Evolutionary conservation across 2,888 invertebrate genomes (phyloP), one percentile per base, ranked within the genome.

Genomic region (Tortrix viridana): DNA sequence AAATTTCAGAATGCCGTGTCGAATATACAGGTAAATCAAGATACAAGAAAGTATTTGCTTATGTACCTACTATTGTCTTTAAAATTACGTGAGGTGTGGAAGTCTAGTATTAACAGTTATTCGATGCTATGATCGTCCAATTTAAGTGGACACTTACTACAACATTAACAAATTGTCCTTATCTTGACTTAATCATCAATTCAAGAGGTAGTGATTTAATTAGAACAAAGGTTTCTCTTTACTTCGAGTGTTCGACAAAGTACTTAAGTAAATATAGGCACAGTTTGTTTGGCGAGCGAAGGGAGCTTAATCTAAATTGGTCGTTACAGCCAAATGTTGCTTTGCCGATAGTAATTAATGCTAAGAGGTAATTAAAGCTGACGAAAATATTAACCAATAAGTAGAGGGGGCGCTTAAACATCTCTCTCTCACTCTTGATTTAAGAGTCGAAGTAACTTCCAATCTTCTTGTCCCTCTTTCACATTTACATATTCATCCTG

Each of bases 1-100:
- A 82, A 83, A 86, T 85, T 53, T 85, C 75, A 79, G 79, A 79
- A 85, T 82, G 69, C 69, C 71, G 80, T 81, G 76, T 74, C 77
- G 77, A 82, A 85, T 74, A 60, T 54, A 48, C 18, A 22, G 32
- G 12, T 19, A 43, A 37, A 72, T 78, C 77, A 72, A 80, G 80
- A 84, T 41, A n/a, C n/a, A 61, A 19, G 32, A 32, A 32, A 12
- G 12, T 12, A 9, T 12, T 32, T 32, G 32, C 32, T 32, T 32
- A 12, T 32, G 32, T 32, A 12, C n/a, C n/a, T n/a, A n/a, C 12
- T 32, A 12, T 9, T 32, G 32, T 32, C 12, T 32, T 32, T 32
- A 32, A 32, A 32, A 32, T 12, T 12, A 12, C 12, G 32, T 32
- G 32, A 12, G 32, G 9, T 32, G 32, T 32, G 12, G 4, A 32